These are phyloP conservation scores for Phrynocephalus versicolor DNA, from an alignment of 2,113 vertebrate species.

Conservation along the genomic window DNA sequence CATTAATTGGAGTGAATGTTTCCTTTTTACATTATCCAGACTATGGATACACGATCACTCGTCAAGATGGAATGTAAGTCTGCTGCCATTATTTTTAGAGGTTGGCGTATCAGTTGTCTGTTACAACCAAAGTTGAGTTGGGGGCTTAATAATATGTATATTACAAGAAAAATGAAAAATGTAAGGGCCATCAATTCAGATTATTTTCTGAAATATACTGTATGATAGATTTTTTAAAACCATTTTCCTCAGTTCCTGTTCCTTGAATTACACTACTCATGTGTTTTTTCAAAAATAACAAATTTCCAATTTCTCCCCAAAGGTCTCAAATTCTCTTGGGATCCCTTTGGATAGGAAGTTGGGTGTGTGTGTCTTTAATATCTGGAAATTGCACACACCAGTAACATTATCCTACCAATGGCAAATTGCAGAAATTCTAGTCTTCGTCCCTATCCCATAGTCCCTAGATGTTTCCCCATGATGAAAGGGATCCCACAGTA, in stretches of 20 bases:
- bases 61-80: constrained; percentile 97
- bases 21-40: constrained; percentile 93
- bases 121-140: constrained; percentile 21
- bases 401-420: too few species aligned
- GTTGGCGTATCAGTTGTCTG: not conserved
- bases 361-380: too few species aligned
- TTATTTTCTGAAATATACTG: not conserved
- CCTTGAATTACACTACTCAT: too few species aligned
- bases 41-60: constrained; percentile 92
- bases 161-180: not conserved
- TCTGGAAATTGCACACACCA: too few species aligned
- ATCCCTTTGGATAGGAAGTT: too few species aligned
- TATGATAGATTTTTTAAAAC: constrained; percentile 13
- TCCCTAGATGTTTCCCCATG: too few species aligned
- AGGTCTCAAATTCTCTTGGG: too few species aligned
- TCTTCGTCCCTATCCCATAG: too few species aligned
- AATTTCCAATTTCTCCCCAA: too few species aligned
- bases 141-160: constrained; percentile 24
- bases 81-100: constrained; percentile 10
- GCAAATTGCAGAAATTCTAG: too few species aligned
- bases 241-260: not conserved
- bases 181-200: not conserved
- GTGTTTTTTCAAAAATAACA: too few species aligned
- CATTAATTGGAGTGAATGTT: constrained; percentile 98
- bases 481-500: too few species aligned